These are phyloP conservation scores for Drosophila incognita DNA, from an alignment of 2,888 invertebrate species.

Conservation along the genomic window DNA sequence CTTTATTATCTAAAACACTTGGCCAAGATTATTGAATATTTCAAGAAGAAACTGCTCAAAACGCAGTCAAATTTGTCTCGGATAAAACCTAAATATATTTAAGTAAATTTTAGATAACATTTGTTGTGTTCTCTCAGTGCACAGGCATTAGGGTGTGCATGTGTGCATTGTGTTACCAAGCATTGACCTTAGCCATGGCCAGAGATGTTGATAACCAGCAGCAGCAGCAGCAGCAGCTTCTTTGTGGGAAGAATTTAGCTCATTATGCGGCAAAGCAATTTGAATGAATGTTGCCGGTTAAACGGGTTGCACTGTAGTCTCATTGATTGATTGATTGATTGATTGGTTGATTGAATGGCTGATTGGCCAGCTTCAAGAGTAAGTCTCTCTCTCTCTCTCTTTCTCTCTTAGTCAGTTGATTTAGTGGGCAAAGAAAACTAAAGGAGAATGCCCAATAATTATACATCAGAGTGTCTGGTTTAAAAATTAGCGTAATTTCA, in stretches of 20 bases:
- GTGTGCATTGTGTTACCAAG: slow-evolving; percentile 37
- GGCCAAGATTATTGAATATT: not conserved
- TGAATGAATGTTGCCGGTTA: slow-evolving; percentile 42
- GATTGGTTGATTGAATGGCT: slow-evolving; percentile 32
- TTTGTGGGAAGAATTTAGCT: slow-evolving; percentile 39
- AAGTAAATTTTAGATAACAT: not conserved
- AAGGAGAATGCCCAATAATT: slow-evolving; percentile 49
- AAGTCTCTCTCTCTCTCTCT: not conserved
- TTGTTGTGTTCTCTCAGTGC: slow-evolving; percentile 4
- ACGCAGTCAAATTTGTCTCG: not conserved
- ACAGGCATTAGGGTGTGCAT: not conserved
- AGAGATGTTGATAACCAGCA: slow-evolving; percentile 38
- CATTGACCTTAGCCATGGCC: slow-evolving; percentile 73
- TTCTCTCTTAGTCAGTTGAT: not conserved
- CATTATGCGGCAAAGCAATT: slow-evolving; percentile 38
- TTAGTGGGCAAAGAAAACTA: slow-evolving; percentile 12
- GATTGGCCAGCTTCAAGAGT: slow-evolving; percentile 12
- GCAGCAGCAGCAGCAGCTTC: not conserved
- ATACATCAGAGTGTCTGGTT: slow-evolving; percentile 24
- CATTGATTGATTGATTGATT: slow-evolving; percentile 38
- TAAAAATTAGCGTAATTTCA: slow-evolving; percentile 55
- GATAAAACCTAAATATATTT: not conserved
- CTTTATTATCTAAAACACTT: not conserved
- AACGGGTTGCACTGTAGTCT: slow-evolving; percentile 28
- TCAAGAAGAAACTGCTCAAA: not conserved